Base-by-base conservation (phyloP, 2,888 invertebrate genomes). In the Anoncus sp. region DNA sequence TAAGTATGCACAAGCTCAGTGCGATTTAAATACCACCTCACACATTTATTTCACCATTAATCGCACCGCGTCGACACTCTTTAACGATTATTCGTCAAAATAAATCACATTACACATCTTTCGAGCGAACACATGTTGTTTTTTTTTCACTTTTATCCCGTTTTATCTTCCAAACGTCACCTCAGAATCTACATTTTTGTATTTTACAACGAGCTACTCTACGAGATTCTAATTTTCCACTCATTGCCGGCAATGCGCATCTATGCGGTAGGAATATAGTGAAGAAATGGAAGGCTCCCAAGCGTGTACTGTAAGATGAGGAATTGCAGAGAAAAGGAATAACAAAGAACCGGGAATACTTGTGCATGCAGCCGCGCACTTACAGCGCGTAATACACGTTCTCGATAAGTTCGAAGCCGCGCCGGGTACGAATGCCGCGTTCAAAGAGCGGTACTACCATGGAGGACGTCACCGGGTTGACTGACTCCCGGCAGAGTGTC, bases 401-500 rank as follows among this genome's bases (percentile, higher is more conserved):
- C 72, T 40, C 40, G 35, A 22, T 20, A 31, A 27, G 24, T 60
- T 40, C 63, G 51, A 40, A 35, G 43, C 31, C 35, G 24, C 20
- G 66, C 55, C 73, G 76, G 73, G 62, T 38, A 59, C 49, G 43
- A 69, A 69, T 63, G 67, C 70, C 76, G 73, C 69, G 76, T 60
- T 65, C 53, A 51, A 63, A 63, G 76, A 67, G 73, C 73, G 60
- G 62, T 81, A 82, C 84, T 84, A 78, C 77, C 80, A 81, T 71
- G 80, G 77, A 71, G 84, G 85, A 87, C 89, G 89, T 87, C 90
- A 87, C 88, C 87, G 90, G 87, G 90, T 90, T 90, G 90, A 90
- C 90, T 90, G 90, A 90, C 90, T 90, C 87, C 81, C 85, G 82
- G 82, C 84, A 62, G 83, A 76, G 86, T 86, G 87, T 88, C 88